phyloP scores from a whole-genome alignment of 2,888 invertebrate species.

The Synanthedon formicaeformis region DNA sequence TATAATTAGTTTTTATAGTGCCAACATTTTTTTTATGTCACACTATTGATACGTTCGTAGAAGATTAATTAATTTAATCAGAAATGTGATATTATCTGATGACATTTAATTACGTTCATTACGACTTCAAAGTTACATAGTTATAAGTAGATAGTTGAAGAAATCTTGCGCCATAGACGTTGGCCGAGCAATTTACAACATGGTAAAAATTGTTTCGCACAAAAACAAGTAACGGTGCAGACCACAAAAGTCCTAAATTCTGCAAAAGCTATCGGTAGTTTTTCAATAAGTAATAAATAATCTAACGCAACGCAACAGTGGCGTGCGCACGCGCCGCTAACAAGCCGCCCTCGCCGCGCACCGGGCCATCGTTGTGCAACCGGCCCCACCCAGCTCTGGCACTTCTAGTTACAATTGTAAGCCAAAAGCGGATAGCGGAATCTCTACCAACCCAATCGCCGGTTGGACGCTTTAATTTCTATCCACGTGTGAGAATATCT shows the following conservation, averaged over 20 bases:
- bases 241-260: conserved; percentile 40
- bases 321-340: conserved; percentile 61
- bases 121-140: background rate
- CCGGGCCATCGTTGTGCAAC: conserved; percentile 64
- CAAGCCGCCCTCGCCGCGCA: conserved; percentile 41
- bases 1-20: too few relatives aligned
- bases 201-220: conserved; percentile 14
- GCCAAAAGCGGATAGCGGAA: conserved; percentile 11
- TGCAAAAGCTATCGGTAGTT: conserved; percentile 50
- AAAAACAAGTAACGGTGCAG: conserved; percentile 14
- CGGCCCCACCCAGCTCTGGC: conserved; percentile 58
- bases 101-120: conserved; percentile 8
- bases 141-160: background rate
- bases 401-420: conserved; percentile 25
- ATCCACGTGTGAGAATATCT: too few relatives aligned
- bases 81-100: conserved; percentile 5
- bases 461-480: too few relatives aligned
- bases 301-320: conserved; percentile 55
- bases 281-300: conserved; percentile 70
- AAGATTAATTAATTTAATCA: background rate
- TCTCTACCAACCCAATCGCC: too few relatives aligned
- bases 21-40: too few relatives aligned
- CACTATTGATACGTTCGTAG: too few relatives aligned
- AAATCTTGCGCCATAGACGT: conserved; percentile 5
- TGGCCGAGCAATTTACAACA: conserved; percentile 8